These are phyloP conservation scores for Neuroscelio doddi DNA, from an alignment of 2,888 invertebrate species.

Conservation along the genomic window DNA sequence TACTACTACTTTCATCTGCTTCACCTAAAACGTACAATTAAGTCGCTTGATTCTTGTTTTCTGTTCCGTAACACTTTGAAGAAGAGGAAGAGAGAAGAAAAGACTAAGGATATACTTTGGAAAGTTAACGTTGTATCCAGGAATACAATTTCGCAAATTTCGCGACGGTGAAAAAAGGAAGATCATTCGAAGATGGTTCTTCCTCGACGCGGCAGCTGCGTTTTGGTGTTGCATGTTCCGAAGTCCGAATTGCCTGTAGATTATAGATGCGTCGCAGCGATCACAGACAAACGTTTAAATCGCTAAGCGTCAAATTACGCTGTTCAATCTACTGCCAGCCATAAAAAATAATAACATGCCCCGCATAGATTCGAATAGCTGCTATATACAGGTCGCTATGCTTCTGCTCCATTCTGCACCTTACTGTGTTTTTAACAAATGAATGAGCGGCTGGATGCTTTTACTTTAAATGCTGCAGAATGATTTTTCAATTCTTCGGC, in stretches of 20 bases:
- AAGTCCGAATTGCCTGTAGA: conserved; percentile 55
- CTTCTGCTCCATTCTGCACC: conserved; percentile 2
- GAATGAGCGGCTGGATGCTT: conserved; percentile 4
- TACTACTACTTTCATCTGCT: conserved; percentile 5
- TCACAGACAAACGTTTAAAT: conserved; percentile 71
- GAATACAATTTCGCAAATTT: conserved; percentile 39
- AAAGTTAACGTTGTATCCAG: conserved; percentile 15
- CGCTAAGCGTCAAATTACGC: conserved; percentile 69
- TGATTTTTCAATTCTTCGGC: too few relatives aligned
- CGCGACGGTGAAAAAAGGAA: conserved; percentile 16
- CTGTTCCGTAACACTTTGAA: not conserved
- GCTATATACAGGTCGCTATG: conserved; percentile 2
- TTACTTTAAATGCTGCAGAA: too few relatives aligned
- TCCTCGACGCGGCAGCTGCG: conserved; percentile 61
- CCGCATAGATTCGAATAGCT: conserved; percentile 55
- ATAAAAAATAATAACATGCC: conserved; percentile 68
- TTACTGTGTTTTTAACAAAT: conserved; percentile 3
- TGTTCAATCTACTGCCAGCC: conserved; percentile 47
- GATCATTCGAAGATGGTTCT: conserved; percentile 30
- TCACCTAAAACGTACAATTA: not conserved
- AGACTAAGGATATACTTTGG: not conserved
- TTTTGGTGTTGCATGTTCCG: conserved; percentile 61
- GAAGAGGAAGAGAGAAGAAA: conserved; percentile 3
- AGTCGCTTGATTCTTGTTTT: conserved; percentile 6
- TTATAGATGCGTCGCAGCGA: conserved; percentile 69